Evolutionary conservation across 2,888 invertebrate species (phyloP).

Genomic region (Temnothorax rugatulus): DNA sequence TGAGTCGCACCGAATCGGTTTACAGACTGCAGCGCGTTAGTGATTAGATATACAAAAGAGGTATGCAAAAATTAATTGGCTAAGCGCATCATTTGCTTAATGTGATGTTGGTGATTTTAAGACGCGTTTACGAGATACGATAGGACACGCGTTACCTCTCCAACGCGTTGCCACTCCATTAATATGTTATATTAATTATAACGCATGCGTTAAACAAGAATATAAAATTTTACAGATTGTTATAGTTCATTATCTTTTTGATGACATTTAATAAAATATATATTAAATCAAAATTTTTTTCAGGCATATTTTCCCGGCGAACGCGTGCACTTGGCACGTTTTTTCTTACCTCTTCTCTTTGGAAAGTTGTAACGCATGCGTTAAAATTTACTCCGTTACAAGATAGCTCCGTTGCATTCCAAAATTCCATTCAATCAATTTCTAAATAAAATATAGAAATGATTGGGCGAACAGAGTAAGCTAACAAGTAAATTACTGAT

Average conservation of each 20-base stretch:
- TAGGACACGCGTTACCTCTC: no score
- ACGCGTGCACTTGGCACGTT: not conserved
- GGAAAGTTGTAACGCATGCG: not conserved
- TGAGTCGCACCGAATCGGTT: not conserved
- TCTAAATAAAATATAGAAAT: not conserved
- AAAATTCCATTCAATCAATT: conserved; percentile 11
- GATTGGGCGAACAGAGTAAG: not conserved
- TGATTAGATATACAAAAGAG: not conserved
- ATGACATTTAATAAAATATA: not conserved
- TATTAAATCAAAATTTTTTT: not conserved
- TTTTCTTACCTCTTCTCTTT: not conserved
- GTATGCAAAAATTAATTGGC: not conserved
- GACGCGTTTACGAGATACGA: no score
- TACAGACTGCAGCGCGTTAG: not conserved
- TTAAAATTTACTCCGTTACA: conserved; percentile 19
- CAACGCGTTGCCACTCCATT: no score
- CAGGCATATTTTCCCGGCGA: not conserved
- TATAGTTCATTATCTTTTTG: not conserved
- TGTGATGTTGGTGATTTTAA: no score
- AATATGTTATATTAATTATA: no score
- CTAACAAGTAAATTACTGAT: not conserved
- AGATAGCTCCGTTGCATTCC: not conserved
- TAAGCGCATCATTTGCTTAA: not conserved
- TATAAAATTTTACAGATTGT: not conserved
- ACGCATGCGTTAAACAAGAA: no score